phyloP scores from a whole-genome alignment of 1,140 invertebrate species.

The Habropoda laboriosa region DNA sequence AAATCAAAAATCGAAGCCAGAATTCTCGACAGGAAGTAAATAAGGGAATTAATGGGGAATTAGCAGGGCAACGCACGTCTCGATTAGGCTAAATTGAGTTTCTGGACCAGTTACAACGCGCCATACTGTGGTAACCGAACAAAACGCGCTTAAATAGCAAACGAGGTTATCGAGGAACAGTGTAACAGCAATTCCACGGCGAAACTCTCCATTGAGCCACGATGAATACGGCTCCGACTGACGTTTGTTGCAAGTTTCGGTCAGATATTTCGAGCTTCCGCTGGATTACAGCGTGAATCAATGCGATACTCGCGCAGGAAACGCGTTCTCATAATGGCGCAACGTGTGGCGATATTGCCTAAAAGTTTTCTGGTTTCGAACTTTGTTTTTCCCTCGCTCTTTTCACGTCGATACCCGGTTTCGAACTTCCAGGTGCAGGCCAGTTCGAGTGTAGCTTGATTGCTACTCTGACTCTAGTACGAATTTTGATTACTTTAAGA shows the following conservation, averaged over 20 bases:
- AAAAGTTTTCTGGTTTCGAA: not conserved
- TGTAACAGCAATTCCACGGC: slow-evolving; percentile 14
- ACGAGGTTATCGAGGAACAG: slow-evolving; percentile 7
- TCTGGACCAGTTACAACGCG: not conserved
- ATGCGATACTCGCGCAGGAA: not conserved
- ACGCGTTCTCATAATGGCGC: not conserved
- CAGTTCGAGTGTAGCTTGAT: no score
- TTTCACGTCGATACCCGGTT: not conserved
- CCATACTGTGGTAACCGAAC: not conserved
- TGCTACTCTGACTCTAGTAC: no score
- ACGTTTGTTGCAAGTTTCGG: slow-evolving; percentile 6
- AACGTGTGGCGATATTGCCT: not conserved
- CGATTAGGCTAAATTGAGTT: not conserved
- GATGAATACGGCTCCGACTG: not conserved
- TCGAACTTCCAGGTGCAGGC: no score
- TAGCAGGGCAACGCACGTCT: not conserved
- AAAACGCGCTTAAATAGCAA: slow-evolving; percentile 1
- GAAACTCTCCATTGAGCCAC: slow-evolving; percentile 1
- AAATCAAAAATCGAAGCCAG: no score
- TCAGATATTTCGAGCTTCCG: slow-evolving; percentile 9
- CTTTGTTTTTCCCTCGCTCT: not conserved
- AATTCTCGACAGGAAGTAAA: no score
- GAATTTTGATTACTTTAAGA: no score
- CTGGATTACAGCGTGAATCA: slow-evolving; percentile 18
- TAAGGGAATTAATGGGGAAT: not conserved